Percentiles rank a stretch among this genome's conserved stretches.
These are phyloP conservation scores for Arnoldichthys spilopterus DNA, from an alignment of 2,797 vertebrate species.

Conservation along the genomic window DNA sequence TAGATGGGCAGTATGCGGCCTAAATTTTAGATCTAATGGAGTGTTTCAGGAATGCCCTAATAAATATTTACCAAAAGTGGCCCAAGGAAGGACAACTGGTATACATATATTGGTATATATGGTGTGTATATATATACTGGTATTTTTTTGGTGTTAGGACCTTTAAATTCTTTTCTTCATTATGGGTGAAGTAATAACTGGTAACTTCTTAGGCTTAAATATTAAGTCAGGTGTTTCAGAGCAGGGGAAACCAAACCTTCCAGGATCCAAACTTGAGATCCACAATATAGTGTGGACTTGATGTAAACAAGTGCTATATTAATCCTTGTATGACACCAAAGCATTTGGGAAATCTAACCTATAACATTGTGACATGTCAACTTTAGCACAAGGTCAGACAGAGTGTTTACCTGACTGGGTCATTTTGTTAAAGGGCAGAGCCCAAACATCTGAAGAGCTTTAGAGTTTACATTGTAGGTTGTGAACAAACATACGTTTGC, in stretches of 20 bases:
- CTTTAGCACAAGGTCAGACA: conserved; percentile 4
- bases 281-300: background rate
- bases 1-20: too few relatives aligned
- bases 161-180: too few relatives aligned
- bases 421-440: background rate
- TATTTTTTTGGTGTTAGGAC: too few relatives aligned
- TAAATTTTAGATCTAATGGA: too few relatives aligned
- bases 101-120: too few relatives aligned
- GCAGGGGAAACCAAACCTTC: background rate
- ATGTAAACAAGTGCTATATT: conserved; percentile 30
- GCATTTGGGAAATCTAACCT: background rate
- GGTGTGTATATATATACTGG: too few relatives aligned
- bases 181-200: too few relatives aligned
- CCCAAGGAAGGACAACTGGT: too few relatives aligned
- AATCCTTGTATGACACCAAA: too few relatives aligned
- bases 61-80: too few relatives aligned
- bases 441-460: background rate
- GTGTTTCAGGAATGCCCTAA: too few relatives aligned
- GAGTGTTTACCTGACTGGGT: background rate
- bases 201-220: too few relatives aligned
- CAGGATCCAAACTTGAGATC: background rate
- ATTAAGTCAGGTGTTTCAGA: background rate
- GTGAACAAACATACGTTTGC: conserved; percentile 6
- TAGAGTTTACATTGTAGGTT: background rate
- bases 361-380: background rate